Evolutionary conservation across 1,140 invertebrate genomes (phyloP), one percentile per base, ranked within the genome.

Genomic region (Zaprionus africanus): DNA sequence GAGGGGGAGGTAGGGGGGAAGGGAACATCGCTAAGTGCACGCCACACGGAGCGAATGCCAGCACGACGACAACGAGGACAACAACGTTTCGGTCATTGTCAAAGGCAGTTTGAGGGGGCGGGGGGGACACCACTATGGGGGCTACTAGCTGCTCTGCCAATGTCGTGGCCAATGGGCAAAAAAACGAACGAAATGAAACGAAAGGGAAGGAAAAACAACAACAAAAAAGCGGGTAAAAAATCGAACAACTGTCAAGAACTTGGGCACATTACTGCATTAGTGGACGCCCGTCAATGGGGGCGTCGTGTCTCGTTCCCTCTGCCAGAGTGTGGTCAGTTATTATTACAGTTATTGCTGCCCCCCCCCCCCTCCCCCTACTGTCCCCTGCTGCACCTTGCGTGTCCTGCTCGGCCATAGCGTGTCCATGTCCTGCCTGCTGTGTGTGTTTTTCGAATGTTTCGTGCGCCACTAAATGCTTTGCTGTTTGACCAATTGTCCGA

Each of bases 61-160:
- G 57, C 38, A 57, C 62, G 49, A 46, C 41, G 49, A 56, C 41
- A 63, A 46, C n/a, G 49, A 57, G 46, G 76, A 61, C 66, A 62
- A 46, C 66, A 53, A 31, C 58, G 54, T 17, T 38, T 28, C 76
- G 82, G 82, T 85, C 82, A 85, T 70, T 85, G 82, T 86, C 82
- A 85, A 82, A 71, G 76, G 76, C 82, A 13, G 54, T 4, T 17
- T 58, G 9, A 76, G 46, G 41, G 65, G n/a, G n/a, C n/a, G n/a
- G n/a, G n/a, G n/a, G 31, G 41, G 9, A 2, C 9, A 31, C 7
- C 31, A 31, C 41, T 43, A n/a, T 41, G 15, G 6, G n/a, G 41
- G 41, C n/a, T n/a, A 41, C 13, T 41, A 41, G 56, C 56, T 49
- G 46, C 46, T 51, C 54, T 34, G 31, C 63, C 62, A 70, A 72